A percentile compares a stretch with the other conserved stretches of the same genome.
phyloP scores from a whole-genome alignment of 2,797 vertebrate genomes.

The Dryobates pubescens region DNA sequence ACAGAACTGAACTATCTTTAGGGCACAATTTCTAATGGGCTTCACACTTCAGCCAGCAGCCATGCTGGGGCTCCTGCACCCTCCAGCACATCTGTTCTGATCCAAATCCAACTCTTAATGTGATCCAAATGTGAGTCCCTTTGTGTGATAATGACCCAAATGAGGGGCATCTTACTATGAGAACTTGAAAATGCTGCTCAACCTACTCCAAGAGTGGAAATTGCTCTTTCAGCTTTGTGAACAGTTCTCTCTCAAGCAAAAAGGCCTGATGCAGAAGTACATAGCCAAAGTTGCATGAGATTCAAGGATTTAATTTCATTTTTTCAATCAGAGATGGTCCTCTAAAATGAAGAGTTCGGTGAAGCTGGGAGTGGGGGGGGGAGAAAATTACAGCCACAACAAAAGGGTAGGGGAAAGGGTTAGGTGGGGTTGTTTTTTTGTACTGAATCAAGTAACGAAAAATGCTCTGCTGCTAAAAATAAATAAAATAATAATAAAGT shows the following conservation, averaged over 20 bases:
- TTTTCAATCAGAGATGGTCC: neutral
- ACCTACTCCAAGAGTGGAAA: neutral
- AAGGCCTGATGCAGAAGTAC: neutral
- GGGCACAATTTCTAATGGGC: neutral
- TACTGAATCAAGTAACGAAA: constrained; percentile 1
- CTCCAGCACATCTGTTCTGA: neutral
- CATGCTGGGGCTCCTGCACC: neutral
- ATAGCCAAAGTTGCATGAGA: neutral
- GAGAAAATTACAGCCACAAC: neutral
- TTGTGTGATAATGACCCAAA: neutral
- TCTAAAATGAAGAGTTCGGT: neutral
- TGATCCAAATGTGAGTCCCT: neutral
- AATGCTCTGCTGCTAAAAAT: constrained; percentile 24
- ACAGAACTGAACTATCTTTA: neutral
- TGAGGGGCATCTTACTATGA: rapidly evolving
- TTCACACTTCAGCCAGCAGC: neutral
- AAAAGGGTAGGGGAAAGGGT: neutral
- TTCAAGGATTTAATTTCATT: neutral
- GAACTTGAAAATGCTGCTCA: neutral
- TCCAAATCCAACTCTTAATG: neutral
- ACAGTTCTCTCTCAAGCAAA: neutral
- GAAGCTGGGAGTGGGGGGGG: neutral
- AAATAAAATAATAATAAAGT: neutral
- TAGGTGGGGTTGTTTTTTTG: neutral
- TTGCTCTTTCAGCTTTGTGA: neutral